These are phyloP conservation scores for Aethina tumida DNA, from an alignment of 1,140 invertebrate genomes.

Conservation along the genomic window DNA sequence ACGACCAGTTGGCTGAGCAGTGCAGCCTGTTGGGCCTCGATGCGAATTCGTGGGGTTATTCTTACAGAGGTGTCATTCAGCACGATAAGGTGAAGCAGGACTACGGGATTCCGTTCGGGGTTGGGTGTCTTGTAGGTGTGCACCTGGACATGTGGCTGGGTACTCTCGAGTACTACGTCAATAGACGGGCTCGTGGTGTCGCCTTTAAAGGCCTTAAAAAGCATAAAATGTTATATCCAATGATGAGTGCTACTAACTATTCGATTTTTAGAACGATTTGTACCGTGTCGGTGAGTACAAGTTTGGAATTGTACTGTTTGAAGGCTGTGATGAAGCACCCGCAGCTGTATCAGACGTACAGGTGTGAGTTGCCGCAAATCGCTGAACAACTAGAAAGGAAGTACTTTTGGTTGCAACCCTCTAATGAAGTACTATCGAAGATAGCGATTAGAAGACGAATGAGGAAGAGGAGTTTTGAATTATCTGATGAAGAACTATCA, in stretches of 20 bases:
- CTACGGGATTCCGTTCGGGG: slow-evolving; percentile 47
- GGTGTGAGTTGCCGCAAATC: slow-evolving; percentile 23
- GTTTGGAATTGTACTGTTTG: slow-evolving; percentile 43
- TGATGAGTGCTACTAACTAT: slow-evolving; percentile 67
- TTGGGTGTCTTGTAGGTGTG: slow-evolving; percentile 54
- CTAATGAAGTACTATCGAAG: no score
- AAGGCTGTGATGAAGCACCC: slow-evolving; percentile 19
- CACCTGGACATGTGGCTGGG: slow-evolving; percentile 72
- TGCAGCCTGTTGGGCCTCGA: slow-evolving; percentile 64
- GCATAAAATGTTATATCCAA: no score
- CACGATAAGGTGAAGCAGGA: slow-evolving; percentile 45
- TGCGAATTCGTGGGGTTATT: slow-evolving; percentile 69
- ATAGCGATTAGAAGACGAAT: no score
- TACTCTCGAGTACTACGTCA: slow-evolving; percentile 65
- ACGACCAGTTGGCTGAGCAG: slow-evolving; percentile 47
- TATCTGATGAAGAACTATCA: no score
- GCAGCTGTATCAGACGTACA: slow-evolving; percentile 20
- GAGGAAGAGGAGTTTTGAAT: no score
- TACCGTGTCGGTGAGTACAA: slow-evolving; percentile 47
- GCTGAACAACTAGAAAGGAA: slow-evolving; percentile 17
- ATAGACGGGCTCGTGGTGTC: no score
- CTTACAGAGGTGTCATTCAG: slow-evolving; percentile 60
- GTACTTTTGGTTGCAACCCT: slow-evolving; percentile 27
- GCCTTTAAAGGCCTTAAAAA: no score
- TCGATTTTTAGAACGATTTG: slow-evolving; percentile 59